Base-by-base conservation (phyloP, 2,113 vertebrate genomes). In the Chrysemys picta region DNA sequence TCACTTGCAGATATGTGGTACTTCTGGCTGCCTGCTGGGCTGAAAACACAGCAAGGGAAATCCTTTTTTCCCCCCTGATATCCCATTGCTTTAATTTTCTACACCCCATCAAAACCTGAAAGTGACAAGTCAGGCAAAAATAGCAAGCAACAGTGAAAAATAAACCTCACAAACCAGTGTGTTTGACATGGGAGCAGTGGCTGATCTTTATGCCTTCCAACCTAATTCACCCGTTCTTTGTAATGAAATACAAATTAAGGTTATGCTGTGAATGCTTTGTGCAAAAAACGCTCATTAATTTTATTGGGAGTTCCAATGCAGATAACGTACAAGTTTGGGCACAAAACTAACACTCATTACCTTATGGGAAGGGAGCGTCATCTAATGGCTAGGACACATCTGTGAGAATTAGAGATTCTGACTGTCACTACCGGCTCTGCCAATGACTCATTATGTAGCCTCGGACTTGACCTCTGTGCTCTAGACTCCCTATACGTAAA, bases 391-490 rank as follows among this genome's bases (percentile, higher is more conserved):
- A 47, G 31, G 27, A 2, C 52, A 14, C 69, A 76, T 1, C 5
- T 3, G 21, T 2, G 3, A 17, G 13, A 82, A 6, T 57, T 57
- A 92, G 47, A 10, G 31, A 76, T 57, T 27, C 16, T 4, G 69
- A 29, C 7, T 50, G 24, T 21, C 2, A 1, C 27, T 56, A 5
- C 3, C 0, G 0, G 52, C 80, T 87, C 29, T 53, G 22, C 53
- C 53, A 47, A 54, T 82, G 42, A 21, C 83, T 57, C 0, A 0
- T 5, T n/a, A 1, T 29, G 52, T 21, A 42, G 52, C 38, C 45
- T 75, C 35, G 47, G 65, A 79, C 8, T 75, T 8, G 50, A 6
- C 2, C 1, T 5, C 27, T 90, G 45, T 50, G 65, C 87, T 69
- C 31, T 31, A 31, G 29, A 75, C 16, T 82, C 83, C 13, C 13